Evolutionary conservation across 2,888 invertebrate species (phyloP), one percentile per base, ranked within the genome.

Genomic region (Embidobia sp.): DNA sequence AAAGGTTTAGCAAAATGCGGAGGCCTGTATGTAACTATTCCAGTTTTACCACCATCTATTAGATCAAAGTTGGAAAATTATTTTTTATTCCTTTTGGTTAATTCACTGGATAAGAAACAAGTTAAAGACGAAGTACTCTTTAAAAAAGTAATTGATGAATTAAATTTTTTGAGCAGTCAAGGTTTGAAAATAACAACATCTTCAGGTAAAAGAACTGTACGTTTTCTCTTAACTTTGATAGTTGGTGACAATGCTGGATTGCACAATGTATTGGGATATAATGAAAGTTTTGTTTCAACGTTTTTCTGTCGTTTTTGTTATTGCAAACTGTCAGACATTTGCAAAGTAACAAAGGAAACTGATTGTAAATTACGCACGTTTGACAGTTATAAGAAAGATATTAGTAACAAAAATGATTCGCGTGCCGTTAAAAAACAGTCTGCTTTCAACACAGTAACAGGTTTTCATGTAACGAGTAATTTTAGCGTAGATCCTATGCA

Each of bases 231-330:
- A 18, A 64, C 44, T 2, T 55, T 72, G 35, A 67, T 81, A 3
- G 15, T 78, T 5, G 81, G 78, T 4, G 80, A 80, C 46, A 82
- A 81, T 57, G 31, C 79, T 2, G 82, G 78, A 8, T 10, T 81
- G n/a, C 22, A n/a, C n/a, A n/a, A n/a, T n/a, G n/a, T n/a, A n/a
- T n/a, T n/a, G n/a, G n/a, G n/a, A n/a, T n/a, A n/a, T n/a, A n/a
- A n/a, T n/a, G n/a, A n/a, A n/a, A n/a, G n/a, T n/a, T n/a, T n/a
- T n/a, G n/a, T n/a, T n/a, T n/a, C n/a, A n/a, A n/a, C n/a, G n/a
- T n/a, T n/a, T n/a, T n/a, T n/a, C n/a, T n/a, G n/a, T n/a, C n/a
- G n/a, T n/a, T n/a, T n/a, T n/a, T n/a, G n/a, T n/a, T n/a, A n/a
- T n/a, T n/a, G n/a, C n/a, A n/a, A n/a, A n/a, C n/a, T n/a, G n/a